Evolutionary conservation across 2,888 invertebrate genomes (phyloP).

Genomic region (Erebia ligea): DNA sequence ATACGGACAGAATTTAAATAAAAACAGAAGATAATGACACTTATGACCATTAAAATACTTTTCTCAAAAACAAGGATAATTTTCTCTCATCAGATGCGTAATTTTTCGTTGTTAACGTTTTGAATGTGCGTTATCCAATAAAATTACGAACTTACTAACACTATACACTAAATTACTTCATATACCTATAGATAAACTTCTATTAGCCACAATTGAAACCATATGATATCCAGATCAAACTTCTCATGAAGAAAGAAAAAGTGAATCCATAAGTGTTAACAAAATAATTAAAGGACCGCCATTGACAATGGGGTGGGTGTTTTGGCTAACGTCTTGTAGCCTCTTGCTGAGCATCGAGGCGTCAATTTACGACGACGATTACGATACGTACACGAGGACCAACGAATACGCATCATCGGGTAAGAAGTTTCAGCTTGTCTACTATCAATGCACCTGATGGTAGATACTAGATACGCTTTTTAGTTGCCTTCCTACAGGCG

Average conservation of each 20-base stretch:
- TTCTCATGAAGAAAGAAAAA: slow-evolving; percentile 17
- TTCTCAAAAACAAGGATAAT: too few relatives aligned
- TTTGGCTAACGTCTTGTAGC: slow-evolving; percentile 57
- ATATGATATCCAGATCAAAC: not conserved
- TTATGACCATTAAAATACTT: too few relatives aligned
- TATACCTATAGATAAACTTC: not conserved
- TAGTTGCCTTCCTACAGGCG: too few relatives aligned
- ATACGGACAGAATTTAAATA: too few relatives aligned
- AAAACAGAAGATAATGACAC: too few relatives aligned
- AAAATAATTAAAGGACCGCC: slow-evolving; percentile 43
- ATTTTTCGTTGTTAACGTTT: too few relatives aligned
- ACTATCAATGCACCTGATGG: too few relatives aligned
- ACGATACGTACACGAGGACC: slow-evolving; percentile 70
- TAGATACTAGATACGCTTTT: too few relatives aligned
- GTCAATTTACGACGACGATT: slow-evolving; percentile 74
- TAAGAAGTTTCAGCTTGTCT: slow-evolving; percentile 46
- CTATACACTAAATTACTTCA: too few relatives aligned
- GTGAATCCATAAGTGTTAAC: slow-evolving; percentile 14
- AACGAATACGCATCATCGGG: slow-evolving; percentile 73
- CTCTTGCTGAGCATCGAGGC: slow-evolving; percentile 58
- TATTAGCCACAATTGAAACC: slow-evolving; percentile 30
- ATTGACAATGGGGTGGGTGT: slow-evolving; percentile 62
- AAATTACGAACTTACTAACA: too few relatives aligned
- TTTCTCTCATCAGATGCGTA: too few relatives aligned
- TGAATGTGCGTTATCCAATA: too few relatives aligned